phyloP scores from a whole-genome alignment of 2,888 invertebrate species.

The Cecidostiba fungosa region DNA sequence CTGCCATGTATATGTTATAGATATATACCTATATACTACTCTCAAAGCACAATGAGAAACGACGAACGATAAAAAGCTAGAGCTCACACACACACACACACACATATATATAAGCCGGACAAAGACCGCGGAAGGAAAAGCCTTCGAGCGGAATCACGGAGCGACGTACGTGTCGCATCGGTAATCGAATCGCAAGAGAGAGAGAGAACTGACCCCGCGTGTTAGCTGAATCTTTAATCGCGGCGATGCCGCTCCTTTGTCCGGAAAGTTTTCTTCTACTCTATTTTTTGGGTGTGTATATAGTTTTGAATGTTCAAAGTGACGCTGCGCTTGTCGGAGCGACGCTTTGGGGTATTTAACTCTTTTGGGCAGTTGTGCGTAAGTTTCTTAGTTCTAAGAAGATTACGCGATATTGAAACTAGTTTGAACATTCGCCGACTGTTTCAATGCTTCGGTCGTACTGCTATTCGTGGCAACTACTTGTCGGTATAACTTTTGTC shows the following conservation, averaged over 20 bases:
- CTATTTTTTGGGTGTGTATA: background rate
- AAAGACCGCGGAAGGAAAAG: background rate
- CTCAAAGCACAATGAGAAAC: background rate
- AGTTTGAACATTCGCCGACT: background rate
- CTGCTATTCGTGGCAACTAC: background rate
- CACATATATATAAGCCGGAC: background rate
- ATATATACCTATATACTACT: background rate
- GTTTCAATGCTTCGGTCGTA: background rate
- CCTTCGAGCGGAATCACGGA: slow-evolving; percentile 30
- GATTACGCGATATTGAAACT: background rate
- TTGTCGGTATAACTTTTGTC: no score
- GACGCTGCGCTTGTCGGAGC: background rate
- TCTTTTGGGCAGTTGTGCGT: background rate
- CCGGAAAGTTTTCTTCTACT: background rate
- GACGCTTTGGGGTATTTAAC: background rate
- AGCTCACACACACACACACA: background rate
- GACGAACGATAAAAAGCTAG: background rate
- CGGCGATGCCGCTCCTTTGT: background rate
- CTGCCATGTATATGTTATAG: background rate
- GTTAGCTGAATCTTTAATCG: slow-evolving; percentile 56
- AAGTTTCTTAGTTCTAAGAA: background rate
- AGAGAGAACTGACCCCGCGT: background rate
- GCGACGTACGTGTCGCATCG: slow-evolving; percentile 38
- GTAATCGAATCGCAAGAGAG: slow-evolving; percentile 41
- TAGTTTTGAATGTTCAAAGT: slow-evolving; percentile 6